These are phyloP conservation scores for Saguinus imperator DNA, from an alignment of 2,113 vertebrate genomes.

Conservation along the genomic window DNA sequence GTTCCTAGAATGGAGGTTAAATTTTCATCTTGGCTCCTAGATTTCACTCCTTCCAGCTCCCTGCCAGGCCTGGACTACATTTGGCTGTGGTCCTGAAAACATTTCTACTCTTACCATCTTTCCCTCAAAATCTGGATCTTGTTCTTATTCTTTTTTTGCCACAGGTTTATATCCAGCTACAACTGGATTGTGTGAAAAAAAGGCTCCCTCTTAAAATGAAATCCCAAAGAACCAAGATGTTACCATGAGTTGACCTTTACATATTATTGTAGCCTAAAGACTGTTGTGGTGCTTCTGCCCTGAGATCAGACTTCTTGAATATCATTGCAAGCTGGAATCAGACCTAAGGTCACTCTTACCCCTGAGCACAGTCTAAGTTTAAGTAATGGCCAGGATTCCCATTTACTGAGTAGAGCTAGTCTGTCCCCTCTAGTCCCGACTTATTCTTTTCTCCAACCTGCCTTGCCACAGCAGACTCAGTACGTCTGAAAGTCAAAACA, in stretches of 20 bases:
- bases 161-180: neutral
- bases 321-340: neutral
- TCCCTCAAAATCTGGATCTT: neutral
- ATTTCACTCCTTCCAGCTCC: neutral
- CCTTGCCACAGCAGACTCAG: neutral
- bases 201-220: neutral
- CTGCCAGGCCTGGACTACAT: neutral
- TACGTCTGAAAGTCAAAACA: neutral
- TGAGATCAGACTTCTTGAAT: neutral
- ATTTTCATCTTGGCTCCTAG: neutral
- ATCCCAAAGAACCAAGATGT: neutral
- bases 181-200: neutral
- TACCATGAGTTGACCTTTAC: neutral
- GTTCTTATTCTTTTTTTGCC: neutral
- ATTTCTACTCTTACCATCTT: neutral
- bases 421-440: neutral
- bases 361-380: neutral
- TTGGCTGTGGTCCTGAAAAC: neutral
- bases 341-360: neutral
- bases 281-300: neutral
- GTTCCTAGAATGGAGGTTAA: neutral
- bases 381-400: neutral
- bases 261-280: neutral
- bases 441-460: neutral
- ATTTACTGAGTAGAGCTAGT: neutral